A percentile compares a stretch with the other conserved stretches of the same genome.
phyloP scores from a whole-genome alignment of 2,797 vertebrate species.

The Coluber constrictor region DNA sequence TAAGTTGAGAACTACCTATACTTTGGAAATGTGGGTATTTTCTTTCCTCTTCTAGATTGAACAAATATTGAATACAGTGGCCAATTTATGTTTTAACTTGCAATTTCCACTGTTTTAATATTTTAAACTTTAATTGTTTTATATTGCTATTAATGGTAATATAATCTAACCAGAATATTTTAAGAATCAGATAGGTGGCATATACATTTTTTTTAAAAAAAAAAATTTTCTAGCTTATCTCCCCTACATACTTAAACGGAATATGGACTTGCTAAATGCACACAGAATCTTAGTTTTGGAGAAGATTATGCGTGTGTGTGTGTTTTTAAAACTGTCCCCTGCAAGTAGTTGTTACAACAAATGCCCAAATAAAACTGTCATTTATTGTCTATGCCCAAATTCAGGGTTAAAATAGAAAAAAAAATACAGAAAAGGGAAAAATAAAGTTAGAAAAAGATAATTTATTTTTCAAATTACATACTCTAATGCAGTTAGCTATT shows the following conservation, averaged over 20 bases:
- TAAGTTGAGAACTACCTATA: too few species aligned
- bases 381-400: not conserved
- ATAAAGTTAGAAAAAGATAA: not conserved
- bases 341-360: slow-evolving; percentile 2
- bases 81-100: too few species aligned
- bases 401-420: not conserved
- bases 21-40: not conserved
- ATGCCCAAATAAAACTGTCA: not conserved
- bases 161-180: too few species aligned
- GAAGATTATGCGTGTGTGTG: not conserved
- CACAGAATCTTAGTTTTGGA: not conserved
- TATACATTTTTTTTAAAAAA: too few species aligned
- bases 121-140: too few species aligned
- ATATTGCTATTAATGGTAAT: too few species aligned
- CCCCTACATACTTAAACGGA: not conserved
- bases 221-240: not conserved
- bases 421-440: not conserved
- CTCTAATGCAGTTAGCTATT: slow-evolving; percentile 3
- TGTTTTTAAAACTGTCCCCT: not conserved
- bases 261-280: not conserved
- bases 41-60: not conserved
- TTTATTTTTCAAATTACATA: slow-evolving; percentile 4
- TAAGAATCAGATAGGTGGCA: too few species aligned
- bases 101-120: too few species aligned
- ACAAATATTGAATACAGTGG: not conserved